Evolutionary conservation across 2,888 invertebrate species (phyloP).

Genomic region (Oscheius sp.): DNA sequence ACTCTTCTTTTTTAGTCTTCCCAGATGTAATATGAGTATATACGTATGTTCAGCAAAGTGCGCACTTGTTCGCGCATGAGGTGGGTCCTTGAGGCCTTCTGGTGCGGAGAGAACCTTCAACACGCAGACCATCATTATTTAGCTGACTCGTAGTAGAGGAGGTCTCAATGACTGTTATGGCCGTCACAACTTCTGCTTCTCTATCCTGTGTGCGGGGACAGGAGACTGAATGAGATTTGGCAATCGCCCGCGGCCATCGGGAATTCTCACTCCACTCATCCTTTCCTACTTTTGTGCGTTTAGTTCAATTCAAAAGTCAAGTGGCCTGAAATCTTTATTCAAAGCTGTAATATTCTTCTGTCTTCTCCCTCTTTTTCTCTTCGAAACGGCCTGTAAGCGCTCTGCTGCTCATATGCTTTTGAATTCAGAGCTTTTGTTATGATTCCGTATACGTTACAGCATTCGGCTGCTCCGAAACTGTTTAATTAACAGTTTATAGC

Average conservation of each 20-base stretch:
- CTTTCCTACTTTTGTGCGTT: constrained; percentile 28
- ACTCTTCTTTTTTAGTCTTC: neutral
- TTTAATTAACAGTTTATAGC: no score
- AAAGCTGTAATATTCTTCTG: neutral
- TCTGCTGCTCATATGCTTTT: no score
- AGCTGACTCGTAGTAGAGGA: no score
- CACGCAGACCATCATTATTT: neutral
- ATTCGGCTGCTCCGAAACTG: no score
- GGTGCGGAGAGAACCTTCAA: neutral
- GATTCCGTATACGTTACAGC: no score
- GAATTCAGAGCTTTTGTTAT: no score
- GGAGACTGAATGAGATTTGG: constrained; percentile 29
- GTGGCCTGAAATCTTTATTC: neutral
- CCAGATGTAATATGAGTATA: constrained; percentile 24
- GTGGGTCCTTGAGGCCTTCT: constrained; percentile 19
- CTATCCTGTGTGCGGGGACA: constrained; percentile 5
- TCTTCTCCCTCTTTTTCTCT: neutral
- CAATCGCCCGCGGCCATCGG: constrained; percentile 36
- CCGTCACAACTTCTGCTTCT: no score
- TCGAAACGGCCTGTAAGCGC: no score
- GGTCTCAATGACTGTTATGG: no score
- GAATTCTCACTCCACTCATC: constrained; percentile 30
- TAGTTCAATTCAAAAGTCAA: constrained; percentile 14
- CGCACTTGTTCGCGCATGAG: constrained; percentile 23
- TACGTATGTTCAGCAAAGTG: constrained; percentile 9